Evolutionary conservation across 2,113 vertebrate species (phyloP), one percentile per base, ranked within the genome.

Genomic region (Nycticorax nycticorax): DNA sequence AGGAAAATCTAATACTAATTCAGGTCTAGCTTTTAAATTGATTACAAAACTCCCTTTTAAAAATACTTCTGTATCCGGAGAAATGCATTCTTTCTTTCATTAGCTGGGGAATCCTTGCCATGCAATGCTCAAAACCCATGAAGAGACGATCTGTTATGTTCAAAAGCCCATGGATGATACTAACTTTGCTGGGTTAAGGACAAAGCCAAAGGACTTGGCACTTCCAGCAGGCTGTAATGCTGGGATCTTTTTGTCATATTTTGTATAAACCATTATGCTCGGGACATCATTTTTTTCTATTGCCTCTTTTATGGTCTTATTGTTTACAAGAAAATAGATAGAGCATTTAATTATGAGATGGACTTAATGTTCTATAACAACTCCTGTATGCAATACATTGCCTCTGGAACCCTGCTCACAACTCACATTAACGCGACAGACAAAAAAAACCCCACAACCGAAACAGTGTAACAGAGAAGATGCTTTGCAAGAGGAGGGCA

Each of bases 1-100:
- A 97, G 96, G 92, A 97, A 97, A 95, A 92, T 92, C 95, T 97
- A 95, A 98, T 95, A 89, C 95, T 96, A 88, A 97, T 97, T 97
- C 95, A 92, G 89, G 95, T 92, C 57, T 96, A 77, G 94, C 69
- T 97, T 97, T 94, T 94, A 94, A 97, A 98, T 91, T 94, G 94
- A 98, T 98, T 79, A 95, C 83, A 82, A 89, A 94, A 81, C 79
- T 89, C 89, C 45, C 32, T 86, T 95, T 97, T 79, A 39, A 77
- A 82, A 96, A 83, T 93, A 86, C 67, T 88, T 89, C n/a, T 41
- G 50, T 69, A 67, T 6, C 21, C 2, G 4, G 67, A n/a, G 63
- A 71, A 89, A 64, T n/a, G 67, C 5, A 20, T 84, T 85, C 20
- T 53, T 86, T 17, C 47, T 18, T 48, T 57, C 41, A n/a, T 78